Base-by-base conservation (phyloP, 2,113 vertebrate species). In the Eurystomus gularis region DNA sequence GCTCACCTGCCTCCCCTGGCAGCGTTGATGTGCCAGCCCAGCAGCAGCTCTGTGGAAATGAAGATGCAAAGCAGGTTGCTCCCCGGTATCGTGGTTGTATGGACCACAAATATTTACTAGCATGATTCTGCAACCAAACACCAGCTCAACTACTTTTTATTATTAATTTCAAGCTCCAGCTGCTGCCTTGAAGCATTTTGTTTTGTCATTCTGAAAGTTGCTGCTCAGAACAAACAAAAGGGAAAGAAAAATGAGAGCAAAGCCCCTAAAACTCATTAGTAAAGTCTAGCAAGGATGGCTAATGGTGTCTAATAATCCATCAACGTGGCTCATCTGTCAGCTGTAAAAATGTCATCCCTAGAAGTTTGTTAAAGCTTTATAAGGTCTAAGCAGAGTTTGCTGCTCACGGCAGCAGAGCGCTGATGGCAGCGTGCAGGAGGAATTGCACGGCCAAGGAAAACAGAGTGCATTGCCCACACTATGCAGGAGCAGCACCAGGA, bases 91-190 rank as follows among this genome's bases (percentile, higher is more conserved):
- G 8, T 0, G 4, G n/a, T 28, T 79, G 8, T 55, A 26, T 29
- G 89, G 94, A 93, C 79, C 77, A 68, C 61, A 83, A 4, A 10
- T 31, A 3, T 81, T 93, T 91, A 60, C 73, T 94, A 61, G 46
- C 46, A 42, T 40, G 68, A 76, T 42, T 93, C 75, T 42, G 90
- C 82, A 95, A 86, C 39, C 75, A 11, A 68, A 90, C 33, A 86
- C 71, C 86, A 95, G 77, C 80, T 88, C 88, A 78, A 39, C 86
- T 82, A 73, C 76, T 68, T 95, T 95, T 95, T 96, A 96, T 93
- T 98, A 97, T 96, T 98, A 97, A 97, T 97, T 97, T 97, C 90
- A 97, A 97, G 96, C 71, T 85, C 93, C 96, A 96, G 82, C 95
- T 96, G 92, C 92, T 94, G 93, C 97, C 84, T 96, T 54, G 93